These are phyloP conservation scores for Vesta saturnalis DNA, from an alignment of 2,888 invertebrate genomes.

Conservation along the genomic window DNA sequence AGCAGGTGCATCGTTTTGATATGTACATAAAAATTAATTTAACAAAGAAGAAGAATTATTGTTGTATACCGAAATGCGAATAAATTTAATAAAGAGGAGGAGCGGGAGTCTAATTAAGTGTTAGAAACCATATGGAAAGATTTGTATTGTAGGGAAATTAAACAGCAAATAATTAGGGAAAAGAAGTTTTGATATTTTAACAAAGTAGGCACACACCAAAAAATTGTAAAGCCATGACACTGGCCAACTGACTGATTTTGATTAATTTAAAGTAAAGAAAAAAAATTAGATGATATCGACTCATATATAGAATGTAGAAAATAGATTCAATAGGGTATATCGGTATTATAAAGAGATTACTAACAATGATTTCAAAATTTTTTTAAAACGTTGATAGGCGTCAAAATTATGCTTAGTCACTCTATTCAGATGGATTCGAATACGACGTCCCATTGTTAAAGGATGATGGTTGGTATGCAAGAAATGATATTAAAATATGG, in stretches of 20 bases:
- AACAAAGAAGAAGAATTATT: too few relatives aligned
- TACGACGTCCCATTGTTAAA: constrained; percentile 50
- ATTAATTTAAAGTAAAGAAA: background rate
- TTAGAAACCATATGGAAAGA: too few relatives aligned
- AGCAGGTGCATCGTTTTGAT: too few relatives aligned
- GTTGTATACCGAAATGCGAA: too few relatives aligned
- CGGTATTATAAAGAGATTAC: constrained; percentile 53
- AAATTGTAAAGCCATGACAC: background rate
- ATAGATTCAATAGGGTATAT: constrained; percentile 46
- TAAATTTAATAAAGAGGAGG: too few relatives aligned
- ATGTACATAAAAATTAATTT: too few relatives aligned
- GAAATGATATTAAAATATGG: constrained; percentile 47
- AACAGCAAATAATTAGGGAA: background rate
- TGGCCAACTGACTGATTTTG: constrained; percentile 1
- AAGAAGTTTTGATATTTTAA: background rate
- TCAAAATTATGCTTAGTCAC: constrained; percentile 50
- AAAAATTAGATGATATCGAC: constrained; percentile 28
- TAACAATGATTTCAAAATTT: constrained; percentile 53
- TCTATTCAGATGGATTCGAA: constrained; percentile 44
- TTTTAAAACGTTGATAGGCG: constrained; percentile 50
- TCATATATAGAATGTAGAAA: constrained; percentile 19
- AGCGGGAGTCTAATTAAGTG: too few relatives aligned
- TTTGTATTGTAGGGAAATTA: too few relatives aligned
- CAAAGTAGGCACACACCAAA: background rate
- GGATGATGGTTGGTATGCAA: constrained; percentile 45